Evolutionary conservation across 2,797 vertebrate genomes (phyloP), one percentile per base, ranked within the genome.

Genomic region (Myioborus miniatus): DNA sequence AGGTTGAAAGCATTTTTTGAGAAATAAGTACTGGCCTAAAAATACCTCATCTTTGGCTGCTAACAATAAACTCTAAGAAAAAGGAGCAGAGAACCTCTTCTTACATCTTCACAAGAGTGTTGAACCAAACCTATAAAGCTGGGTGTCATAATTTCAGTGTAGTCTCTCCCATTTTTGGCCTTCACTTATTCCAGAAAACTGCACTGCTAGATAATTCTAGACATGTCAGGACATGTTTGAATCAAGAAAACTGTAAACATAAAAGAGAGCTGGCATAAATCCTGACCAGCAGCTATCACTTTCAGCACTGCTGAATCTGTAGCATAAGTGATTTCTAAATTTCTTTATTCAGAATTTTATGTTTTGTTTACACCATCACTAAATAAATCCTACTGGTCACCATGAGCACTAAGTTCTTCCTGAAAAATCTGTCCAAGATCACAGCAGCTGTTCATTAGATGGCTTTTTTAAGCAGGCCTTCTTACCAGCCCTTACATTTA

Each of bases 1-100:
- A 85, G 78, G 81, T 77, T 90, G 53, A 93, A 96, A 87, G 60
- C 23, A 53, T 74, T 79, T 87, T 74, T 74, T 80, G 39, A 74
- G 23, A 90, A 93, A n/a, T 49, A 83, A 88, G 75, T 75, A 78
- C 56, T 80, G 3, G 43, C n/a, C 75, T 89, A 94, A 83, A 95
- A 94, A 89, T 89, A 90, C 62, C 59, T 52, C 3, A 47, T 89
- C 81, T 87, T 67, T 62, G 34, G 60, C 27, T 87, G n/a, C 56
- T 67, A 78, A 81, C 76, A 90, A 64, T 55, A 88, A 86, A 76
- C 11, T 63, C 49, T 11, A 78, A 79, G 80, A 55, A 91, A 83
- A 87, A 63, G 53, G 14, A 81, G 15, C 46, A 75, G 30, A 90
- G 21, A 84, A 71, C 20, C 13, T 69, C 63, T 89, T 37, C 56